phyloP scores from a whole-genome alignment of 2,113 vertebrate genomes.

The Chaenogobius annularis region DNA sequence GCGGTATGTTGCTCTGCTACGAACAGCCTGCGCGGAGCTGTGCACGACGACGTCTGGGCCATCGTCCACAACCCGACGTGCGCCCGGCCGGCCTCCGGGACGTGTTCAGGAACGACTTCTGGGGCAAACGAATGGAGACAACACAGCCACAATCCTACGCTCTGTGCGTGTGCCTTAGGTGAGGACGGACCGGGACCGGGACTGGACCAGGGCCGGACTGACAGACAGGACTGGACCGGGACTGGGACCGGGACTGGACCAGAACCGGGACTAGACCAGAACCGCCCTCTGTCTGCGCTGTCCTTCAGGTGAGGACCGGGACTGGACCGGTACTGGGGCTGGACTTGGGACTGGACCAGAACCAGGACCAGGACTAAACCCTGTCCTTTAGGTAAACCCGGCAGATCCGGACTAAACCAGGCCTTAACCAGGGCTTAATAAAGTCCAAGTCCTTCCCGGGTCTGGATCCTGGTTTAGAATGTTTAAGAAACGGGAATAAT shows the following conservation, averaged over 20 bases:
- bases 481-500: no score
- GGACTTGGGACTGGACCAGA: neutral
- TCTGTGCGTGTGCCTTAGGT: constrained; percentile 94
- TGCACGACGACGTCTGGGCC: constrained; percentile 97
- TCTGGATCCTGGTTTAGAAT: no score
- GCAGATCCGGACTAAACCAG: neutral
- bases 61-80: constrained; percentile 93
- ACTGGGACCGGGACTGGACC: neutral
- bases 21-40: constrained; percentile 90
- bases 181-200: neutral
- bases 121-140: constrained; percentile 94
- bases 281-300: constrained; percentile 89
- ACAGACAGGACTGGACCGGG: neutral
- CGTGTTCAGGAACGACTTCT: constrained; percentile 93
- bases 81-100: constrained; percentile 79
- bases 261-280: neutral
- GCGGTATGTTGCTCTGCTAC: constrained; percentile 85
- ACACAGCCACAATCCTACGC: constrained; percentile 99
- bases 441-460: no score
- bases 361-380: neutral
- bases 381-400: no score
- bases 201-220: neutral
- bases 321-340: neutral
- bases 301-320: constrained; percentile 85
- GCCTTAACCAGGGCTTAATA: neutral